These are phyloP conservation scores for Lutjanus argentimaculatus DNA, from an alignment of 2,797 vertebrate genomes.

Conservation along the genomic window DNA sequence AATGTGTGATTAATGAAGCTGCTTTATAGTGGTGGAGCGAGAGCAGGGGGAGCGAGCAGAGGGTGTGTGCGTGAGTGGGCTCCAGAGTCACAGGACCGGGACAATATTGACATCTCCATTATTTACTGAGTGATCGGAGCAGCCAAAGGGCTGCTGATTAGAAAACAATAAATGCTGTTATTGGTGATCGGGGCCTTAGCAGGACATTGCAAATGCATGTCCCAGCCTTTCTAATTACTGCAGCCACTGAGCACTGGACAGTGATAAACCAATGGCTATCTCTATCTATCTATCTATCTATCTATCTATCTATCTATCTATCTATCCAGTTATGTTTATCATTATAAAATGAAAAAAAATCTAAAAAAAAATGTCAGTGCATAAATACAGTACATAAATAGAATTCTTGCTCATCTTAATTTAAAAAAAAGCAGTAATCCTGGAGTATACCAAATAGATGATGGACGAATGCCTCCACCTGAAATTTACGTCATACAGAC, in stretches of 20 bases:
- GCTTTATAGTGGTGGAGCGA: conserved; percentile 75
- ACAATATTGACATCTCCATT: conserved; percentile 89
- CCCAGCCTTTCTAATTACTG: conserved; percentile 84
- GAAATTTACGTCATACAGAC: too few species aligned
- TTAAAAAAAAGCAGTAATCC: too few species aligned
- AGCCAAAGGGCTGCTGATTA: conserved; percentile 88
- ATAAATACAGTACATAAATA: too few species aligned
- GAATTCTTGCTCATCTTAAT: too few species aligned
- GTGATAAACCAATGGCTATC: conserved; percentile 78
- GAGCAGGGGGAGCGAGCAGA: conserved; percentile 36
- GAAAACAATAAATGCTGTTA: conserved; percentile 90
- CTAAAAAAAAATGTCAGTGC: too few species aligned
- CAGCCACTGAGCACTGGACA: conserved; percentile 76
- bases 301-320: conserved; percentile 15
- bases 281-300: conserved; percentile 80
- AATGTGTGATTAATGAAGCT: conserved; percentile 87
- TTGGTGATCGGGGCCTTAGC: conserved; percentile 83
- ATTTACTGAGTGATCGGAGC: conserved; percentile 88
- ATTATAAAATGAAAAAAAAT: not conserved
- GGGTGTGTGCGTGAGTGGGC: conserved; percentile 55
- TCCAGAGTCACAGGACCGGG: conserved; percentile 82
- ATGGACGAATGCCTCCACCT: too few species aligned
- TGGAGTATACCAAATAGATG: too few species aligned
- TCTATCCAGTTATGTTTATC: too few species aligned
- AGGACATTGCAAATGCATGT: conserved; percentile 85